A percentile compares a stretch with the other conserved stretches of the same genome.
Conservation (phyloP, 2,113 vertebrate genomes). For the Pteronura brasiliensis region DNA sequence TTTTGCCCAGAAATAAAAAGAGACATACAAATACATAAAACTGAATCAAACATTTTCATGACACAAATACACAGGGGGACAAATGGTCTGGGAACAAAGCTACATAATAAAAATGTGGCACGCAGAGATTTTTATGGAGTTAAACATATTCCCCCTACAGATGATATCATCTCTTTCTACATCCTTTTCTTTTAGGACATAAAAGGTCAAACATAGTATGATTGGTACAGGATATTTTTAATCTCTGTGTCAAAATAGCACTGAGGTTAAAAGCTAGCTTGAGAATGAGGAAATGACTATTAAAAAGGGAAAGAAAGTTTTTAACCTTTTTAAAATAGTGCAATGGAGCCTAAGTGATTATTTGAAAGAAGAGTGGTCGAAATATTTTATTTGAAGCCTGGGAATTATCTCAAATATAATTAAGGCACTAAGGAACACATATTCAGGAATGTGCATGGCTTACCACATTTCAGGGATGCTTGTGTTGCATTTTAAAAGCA, state of each 20-base stretch:
- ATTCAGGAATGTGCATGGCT: background rate
- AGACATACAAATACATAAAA: conserved; percentile 45
- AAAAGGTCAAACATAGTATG: conserved; percentile 64
- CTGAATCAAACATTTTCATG: conserved; percentile 40
- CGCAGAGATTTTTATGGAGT: conserved; percentile 50
- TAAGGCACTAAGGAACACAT: background rate
- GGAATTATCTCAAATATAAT: background rate
- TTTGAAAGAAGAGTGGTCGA: conserved; percentile 1
- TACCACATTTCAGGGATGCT: background rate
- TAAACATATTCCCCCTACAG: conserved; percentile 19
- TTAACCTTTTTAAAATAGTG: conserved; percentile 52
- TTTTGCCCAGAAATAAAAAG: conserved; percentile 47
- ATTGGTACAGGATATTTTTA: conserved; percentile 67
- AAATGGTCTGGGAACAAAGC: conserved; percentile 46
- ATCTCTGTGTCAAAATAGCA: conserved; percentile 66
- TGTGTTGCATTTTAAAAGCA: background rate
- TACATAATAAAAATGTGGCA: conserved; percentile 52
- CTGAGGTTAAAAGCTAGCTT: conserved; percentile 65
- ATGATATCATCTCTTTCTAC: conserved; percentile 62
- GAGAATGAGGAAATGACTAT: conserved; percentile 55
- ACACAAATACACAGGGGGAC: conserved; percentile 45
- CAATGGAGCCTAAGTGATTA: background rate
- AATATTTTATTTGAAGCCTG: conserved; percentile 9
- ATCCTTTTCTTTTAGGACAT: conserved; percentile 51
- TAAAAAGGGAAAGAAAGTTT: conserved; percentile 51